Percentiles rank a stretch among this genome's conserved stretches.
phyloP scores from a whole-genome alignment of 1,140 invertebrate species.

The Trigoniulus corallinus region DNA sequence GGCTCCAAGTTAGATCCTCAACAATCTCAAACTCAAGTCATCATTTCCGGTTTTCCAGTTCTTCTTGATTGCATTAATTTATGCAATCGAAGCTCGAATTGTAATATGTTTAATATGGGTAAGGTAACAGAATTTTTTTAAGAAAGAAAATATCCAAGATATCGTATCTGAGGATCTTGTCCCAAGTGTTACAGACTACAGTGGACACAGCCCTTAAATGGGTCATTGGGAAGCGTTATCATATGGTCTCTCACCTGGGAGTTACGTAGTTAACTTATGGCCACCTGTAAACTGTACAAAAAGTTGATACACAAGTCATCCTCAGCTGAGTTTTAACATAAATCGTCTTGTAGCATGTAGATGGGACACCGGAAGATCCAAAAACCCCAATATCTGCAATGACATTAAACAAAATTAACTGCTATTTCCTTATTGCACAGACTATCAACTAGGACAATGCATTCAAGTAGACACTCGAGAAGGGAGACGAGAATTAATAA shows the following conservation, averaged over 20 bases:
- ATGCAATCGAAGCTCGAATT: neutral
- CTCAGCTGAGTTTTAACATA: neutral
- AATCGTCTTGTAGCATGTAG: too few relatives aligned
- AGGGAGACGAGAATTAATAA: neutral
- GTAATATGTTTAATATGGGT: neutral
- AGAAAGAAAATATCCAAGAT: too few relatives aligned
- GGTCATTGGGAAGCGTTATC: neutral
- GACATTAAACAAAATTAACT: too few relatives aligned
- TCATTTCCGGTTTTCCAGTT: neutral
- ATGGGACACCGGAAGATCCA: too few relatives aligned
- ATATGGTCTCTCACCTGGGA: too few relatives aligned
- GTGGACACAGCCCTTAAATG: neutral
- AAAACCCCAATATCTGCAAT: too few relatives aligned
- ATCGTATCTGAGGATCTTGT: too few relatives aligned
- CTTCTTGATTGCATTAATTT: neutral
- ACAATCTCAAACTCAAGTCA: neutral
- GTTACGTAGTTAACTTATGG: too few relatives aligned
- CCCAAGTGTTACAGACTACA: neutral
- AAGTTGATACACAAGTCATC: neutral
- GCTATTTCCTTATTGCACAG: too few relatives aligned
- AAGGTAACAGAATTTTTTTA: too few relatives aligned
- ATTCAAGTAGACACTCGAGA: neutral
- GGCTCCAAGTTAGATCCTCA: neutral
- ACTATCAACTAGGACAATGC: neutral
- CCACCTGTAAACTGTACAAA: neutral